phyloP scores from a whole-genome alignment of 2,113 vertebrate genomes.

The Tamias sibiricus region DNA sequence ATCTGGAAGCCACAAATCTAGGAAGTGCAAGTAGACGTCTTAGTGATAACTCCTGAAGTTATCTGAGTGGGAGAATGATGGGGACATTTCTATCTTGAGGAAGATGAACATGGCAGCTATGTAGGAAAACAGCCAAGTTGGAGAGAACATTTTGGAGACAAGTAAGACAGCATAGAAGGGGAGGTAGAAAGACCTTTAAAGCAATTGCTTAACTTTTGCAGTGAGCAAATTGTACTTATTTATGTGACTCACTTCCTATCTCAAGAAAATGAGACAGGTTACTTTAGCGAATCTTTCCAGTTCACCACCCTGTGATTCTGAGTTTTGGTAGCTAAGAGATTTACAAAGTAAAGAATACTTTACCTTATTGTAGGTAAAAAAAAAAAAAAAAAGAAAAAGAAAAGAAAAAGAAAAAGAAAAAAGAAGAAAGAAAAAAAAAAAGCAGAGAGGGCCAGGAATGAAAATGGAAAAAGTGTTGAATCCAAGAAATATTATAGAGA shows the following conservation, averaged over 20 bases:
- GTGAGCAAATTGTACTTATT: neutral
- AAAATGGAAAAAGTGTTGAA: slow-evolving; percentile 16
- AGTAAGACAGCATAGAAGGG: neutral
- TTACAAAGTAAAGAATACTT: neutral
- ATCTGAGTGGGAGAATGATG: neutral
- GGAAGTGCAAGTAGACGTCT: neutral
- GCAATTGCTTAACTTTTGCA: neutral
- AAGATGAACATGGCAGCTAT: neutral
- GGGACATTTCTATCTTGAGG: neutral
- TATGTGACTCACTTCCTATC: neutral
- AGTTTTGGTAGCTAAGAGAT: neutral
- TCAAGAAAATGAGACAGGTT: neutral
- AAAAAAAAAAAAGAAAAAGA: neutral
- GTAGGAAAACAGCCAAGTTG: neutral
- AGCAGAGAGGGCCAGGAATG: neutral
- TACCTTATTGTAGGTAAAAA: slow-evolving; percentile 10
- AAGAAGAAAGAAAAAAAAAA: neutral
- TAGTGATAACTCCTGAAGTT: neutral
- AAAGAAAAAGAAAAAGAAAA: too few species aligned
- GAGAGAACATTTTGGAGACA: slow-evolving; percentile 14
- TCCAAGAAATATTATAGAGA: slow-evolving; percentile 25
- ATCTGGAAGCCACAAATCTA: neutral
- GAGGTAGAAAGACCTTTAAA: neutral
- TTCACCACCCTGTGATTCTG: neutral
- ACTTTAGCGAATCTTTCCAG: neutral